A percentile compares a stretch with the other conserved stretches of the same genome.
phyloP scores from a whole-genome alignment of 2,888 invertebrate genomes.

The Leucoptera coffeella region DNA sequence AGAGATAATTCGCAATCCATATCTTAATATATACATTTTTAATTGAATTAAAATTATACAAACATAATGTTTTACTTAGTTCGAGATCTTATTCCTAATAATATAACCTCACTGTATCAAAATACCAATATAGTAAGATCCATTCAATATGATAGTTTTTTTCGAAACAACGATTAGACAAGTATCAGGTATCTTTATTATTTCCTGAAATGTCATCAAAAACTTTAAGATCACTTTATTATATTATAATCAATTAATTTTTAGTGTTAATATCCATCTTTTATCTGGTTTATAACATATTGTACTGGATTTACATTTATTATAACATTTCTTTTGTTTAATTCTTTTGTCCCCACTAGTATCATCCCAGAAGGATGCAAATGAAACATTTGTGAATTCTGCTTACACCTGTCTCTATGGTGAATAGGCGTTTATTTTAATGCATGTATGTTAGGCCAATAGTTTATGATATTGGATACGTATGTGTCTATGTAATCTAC shows the following conservation, averaged over 20 bases:
- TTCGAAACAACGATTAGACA: too few species aligned
- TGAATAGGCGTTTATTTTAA: neutral
- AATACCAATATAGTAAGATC: too few species aligned
- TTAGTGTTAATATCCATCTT: slow-evolving; percentile 1
- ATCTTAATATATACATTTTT: neutral
- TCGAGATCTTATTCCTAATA: too few species aligned
- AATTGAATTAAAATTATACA: too few species aligned
- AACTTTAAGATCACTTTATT: too few species aligned
- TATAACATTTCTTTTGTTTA: neutral
- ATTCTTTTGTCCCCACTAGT: neutral
- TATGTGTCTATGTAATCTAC: neutral
- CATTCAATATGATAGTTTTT: too few species aligned
- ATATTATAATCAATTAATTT: neutral
- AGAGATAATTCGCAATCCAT: neutral
- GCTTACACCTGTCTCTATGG: neutral
- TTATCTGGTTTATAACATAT: neutral
- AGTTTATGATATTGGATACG: neutral
- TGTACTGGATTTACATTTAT: neutral
- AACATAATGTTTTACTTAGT: too few species aligned
- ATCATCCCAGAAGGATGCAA: neutral
- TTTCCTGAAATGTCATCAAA: too few species aligned
- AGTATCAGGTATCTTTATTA: too few species aligned
- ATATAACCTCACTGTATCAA: too few species aligned
- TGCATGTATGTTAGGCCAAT: neutral
- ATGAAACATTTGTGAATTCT: neutral